Evolutionary conservation across 2,888 invertebrate species (phyloP).

Genomic region (Exocentrus adspersus): DNA sequence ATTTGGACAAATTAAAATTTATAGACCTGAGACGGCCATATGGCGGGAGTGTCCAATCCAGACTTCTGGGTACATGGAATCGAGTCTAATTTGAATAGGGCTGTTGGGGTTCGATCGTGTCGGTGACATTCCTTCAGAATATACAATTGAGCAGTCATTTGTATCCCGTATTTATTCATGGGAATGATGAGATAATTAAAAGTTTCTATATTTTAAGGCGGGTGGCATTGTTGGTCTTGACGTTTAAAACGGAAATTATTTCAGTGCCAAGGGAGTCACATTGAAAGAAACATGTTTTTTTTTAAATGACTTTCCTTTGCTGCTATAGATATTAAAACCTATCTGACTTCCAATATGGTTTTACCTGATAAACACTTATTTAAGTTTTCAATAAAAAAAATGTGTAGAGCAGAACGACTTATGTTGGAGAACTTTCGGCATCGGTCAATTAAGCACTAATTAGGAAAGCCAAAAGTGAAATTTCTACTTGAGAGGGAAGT

Average conservation of each 20-base stretch:
- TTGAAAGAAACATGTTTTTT: too few species aligned
- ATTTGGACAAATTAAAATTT: constrained; percentile 53
- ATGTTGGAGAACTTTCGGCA: background rate
- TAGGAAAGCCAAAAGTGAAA: background rate
- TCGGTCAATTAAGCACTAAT: background rate
- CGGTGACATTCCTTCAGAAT: constrained; percentile 45
- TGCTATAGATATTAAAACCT: too few species aligned
- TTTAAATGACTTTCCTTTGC: too few species aligned
- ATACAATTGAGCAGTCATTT: constrained; percentile 23
- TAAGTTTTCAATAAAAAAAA: too few species aligned
- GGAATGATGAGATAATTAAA: constrained; percentile 15
- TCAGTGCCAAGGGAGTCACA: too few species aligned
- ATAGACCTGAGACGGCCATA: constrained; percentile 51
- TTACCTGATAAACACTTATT: too few species aligned
- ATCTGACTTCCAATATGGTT: too few species aligned
- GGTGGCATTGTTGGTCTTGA: background rate
- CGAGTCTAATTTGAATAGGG: constrained; percentile 46
- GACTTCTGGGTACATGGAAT: constrained; percentile 37
- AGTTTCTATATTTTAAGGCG: background rate
- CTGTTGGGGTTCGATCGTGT: constrained; percentile 38
- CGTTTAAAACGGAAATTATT: too few species aligned
- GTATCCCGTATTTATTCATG: constrained; percentile 18
- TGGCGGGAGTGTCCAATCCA: constrained; percentile 51
- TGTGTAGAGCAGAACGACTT: too few species aligned
- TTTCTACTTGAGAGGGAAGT: constrained; percentile 10